Base-by-base conservation (phyloP, 2,113 vertebrate genomes). In the Datnioides undecimradiatus region DNA sequence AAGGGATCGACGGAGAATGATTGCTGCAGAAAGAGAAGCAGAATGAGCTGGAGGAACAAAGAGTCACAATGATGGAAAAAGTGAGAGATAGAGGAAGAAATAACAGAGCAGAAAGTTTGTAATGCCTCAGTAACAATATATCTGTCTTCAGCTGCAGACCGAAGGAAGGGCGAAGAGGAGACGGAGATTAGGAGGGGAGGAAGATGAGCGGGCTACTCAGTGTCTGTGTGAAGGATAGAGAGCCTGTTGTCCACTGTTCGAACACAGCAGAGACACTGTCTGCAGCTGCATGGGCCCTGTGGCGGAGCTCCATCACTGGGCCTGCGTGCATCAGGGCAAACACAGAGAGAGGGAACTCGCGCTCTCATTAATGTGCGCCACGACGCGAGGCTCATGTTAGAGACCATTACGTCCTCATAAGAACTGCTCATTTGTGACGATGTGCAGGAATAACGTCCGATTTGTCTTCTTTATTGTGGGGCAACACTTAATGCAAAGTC, bases 191-290 rank as follows among this genome's bases (percentile, higher is more conserved):
- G 59, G 70, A 73, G 82, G 69, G 69, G 51, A 74, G 62, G 66
- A 79, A 66, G 81, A 75, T 87, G 63, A 79, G 74, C 58, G 33
- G 63, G 55, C 49, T 59, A 71, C 58, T 80, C 58, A 76, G 74
- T 73, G 31, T 46, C 67, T 68, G 78, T 51, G 77, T 33, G 59
- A 70, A 33, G 70, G 70, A 90, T 76, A 91, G 92, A 88, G 80
- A 67, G 70, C 10, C 68, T 72, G 83, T 90, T 91, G 91, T 93
- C 82, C 68, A 60, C 51, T 19, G 51, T 83, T 59, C 31, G 71
- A 73, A 80, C 73, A 90, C 89, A 92, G 91, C 83, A 58, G 71
- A 72, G 89, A 64, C 81, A 74, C 89, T 94, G 90, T 94, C 69
- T 85, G 91, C 91, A 91, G 92, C 87, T 92, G 90, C 87, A 82